Evolutionary conservation across 37 sponge, comb jelly and placozoan species (phyloP).

Genomic region (Aplysina aerophoba): DNA sequence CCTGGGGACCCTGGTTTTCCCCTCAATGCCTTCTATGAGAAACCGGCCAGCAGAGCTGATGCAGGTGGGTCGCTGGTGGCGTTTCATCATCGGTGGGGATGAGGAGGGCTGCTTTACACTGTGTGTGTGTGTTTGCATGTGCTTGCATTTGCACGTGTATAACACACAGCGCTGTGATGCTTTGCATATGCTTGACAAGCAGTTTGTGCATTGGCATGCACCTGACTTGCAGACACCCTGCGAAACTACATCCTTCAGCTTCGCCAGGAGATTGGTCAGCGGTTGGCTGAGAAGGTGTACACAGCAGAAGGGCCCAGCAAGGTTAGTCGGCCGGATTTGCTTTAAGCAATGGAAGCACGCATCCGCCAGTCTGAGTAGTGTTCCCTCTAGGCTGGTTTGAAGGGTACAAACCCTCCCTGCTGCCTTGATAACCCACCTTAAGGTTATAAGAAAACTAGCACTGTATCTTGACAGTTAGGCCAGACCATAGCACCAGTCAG

Average conservation of each 20-base stretch:
- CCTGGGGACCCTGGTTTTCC: conserved; percentile 96
- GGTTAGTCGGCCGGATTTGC: conserved; percentile 39
- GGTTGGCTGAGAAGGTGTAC: conserved; percentile 95
- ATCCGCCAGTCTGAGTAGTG: background rate
- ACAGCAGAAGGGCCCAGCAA: conserved; percentile 84
- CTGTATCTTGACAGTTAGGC: no score
- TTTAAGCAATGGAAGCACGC: no score
- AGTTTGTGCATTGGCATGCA: background rate
- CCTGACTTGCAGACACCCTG: conserved; percentile 76
- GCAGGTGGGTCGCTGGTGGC: conserved; percentile 56
- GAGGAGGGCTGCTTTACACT: no score
- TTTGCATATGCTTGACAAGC: background rate
- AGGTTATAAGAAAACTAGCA: no score
- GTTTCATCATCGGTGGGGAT: no score
- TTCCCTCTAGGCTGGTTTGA: background rate
- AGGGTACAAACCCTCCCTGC: no score
- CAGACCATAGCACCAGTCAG: no score
- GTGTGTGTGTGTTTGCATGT: background rate
- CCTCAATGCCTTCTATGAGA: conserved; percentile 91
- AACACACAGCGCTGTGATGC: no score
- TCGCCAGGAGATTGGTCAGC: conserved; percentile 91
- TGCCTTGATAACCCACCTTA: no score
- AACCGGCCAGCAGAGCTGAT: conserved; percentile 76
- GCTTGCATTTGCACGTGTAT: background rate
- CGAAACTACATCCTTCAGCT: conserved; percentile 91